Evolutionary conservation across 2,113 vertebrate genomes (phyloP), one percentile per base, ranked within the genome.

Genomic region (Zosterops japonicus): DNA sequence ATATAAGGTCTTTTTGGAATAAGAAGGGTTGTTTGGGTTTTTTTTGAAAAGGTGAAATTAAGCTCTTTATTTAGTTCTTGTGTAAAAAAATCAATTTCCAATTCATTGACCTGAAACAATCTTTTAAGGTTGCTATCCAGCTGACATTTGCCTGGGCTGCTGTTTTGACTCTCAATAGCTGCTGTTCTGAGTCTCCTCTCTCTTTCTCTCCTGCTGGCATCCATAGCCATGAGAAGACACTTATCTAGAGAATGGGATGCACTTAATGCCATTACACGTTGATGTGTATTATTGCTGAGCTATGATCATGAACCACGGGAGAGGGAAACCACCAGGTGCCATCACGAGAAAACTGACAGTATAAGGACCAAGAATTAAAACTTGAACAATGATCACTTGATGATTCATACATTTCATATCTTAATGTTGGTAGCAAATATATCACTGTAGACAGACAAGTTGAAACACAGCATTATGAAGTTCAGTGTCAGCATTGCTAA

Each of bases 281-380:
- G n/a, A 81, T 13, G 13, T 19, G 12, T 19, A 33, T 22, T 46
- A 70, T 18, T 86, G 46, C 57, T 80, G 22, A 80, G 14, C 23
- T 71, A 47, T 31, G 46, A 59, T 10, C 29, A 53, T 6, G 24
- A 41, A 44, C 8, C 14, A 56, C 0, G 0, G 22, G 12, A 84
- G 29, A 81, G 12, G 6, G 14, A 92, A 82, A 82, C 9, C 49
- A 84, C 33, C 39, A 39, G 29, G 39, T 71, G 33, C 8, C 47
- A 82, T 61, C 35, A 44, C 6, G 17, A 89, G 12, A n/a, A 64
- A 85, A 46, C 36, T 55, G 47, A 35, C 13, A 87, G n/a, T 13
- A 24, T 33, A 67, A 90, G 27, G 10, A 70, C 12, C 47, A 83
- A 72, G 24, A 60, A 68, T 44, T 64, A 64, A 24, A 83, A 68